Conservation (phyloP, 1,140 invertebrate species). For the Psilanteris sp. region DNA sequence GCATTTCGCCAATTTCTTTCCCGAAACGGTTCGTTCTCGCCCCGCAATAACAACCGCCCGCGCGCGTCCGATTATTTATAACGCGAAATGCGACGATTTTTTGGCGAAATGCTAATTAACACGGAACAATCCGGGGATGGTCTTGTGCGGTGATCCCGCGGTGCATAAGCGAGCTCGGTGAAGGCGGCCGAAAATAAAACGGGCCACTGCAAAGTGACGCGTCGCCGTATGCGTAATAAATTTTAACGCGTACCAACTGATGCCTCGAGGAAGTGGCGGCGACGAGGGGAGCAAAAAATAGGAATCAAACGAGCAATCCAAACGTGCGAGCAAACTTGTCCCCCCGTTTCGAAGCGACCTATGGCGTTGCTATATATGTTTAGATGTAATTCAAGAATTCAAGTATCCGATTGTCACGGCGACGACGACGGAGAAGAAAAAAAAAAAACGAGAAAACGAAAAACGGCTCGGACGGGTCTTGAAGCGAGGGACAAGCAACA, state of each 20-base stretch:
- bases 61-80: too few relatives aligned
- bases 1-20: too few relatives aligned
- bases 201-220: constrained; percentile 71
- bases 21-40: too few relatives aligned
- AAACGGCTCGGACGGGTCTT: too few relatives aligned
- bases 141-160: constrained; percentile 34
- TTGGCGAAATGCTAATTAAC: too few relatives aligned
- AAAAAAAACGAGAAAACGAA: too few relatives aligned
- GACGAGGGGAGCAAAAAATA: constrained; percentile 61
- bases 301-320: constrained; percentile 63
- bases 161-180: constrained; percentile 45
- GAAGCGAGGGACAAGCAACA: too few relatives aligned
- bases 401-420: constrained; percentile 67
- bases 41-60: too few relatives aligned
- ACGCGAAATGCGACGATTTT: too few relatives aligned
- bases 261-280: constrained; percentile 52
- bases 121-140: constrained; percentile 26
- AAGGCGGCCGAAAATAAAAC: constrained; percentile 74
- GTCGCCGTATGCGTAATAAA: constrained; percentile 63
- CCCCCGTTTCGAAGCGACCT: constrained; percentile 34
- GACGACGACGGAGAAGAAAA: constrained; percentile 18
- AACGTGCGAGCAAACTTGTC: constrained; percentile 26
- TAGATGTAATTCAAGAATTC: constrained; percentile 78
- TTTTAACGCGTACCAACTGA: constrained; percentile 62
- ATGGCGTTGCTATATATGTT: constrained; percentile 75